phyloP scores from a whole-genome alignment of 2,888 invertebrate genomes.

The Spatulosminthurus flaviceps region DNA sequence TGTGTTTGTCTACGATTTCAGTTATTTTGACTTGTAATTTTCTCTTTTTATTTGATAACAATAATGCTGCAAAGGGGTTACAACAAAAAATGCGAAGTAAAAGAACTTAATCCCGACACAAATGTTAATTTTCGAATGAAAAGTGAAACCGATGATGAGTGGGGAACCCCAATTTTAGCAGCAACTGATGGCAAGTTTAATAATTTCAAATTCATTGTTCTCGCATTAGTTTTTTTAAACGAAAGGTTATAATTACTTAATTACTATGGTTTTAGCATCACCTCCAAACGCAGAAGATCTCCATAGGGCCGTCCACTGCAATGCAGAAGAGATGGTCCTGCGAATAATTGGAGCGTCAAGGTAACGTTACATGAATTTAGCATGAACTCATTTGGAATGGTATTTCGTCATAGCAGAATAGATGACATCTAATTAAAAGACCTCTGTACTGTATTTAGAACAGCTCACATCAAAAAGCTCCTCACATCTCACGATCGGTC shows the following conservation, averaged over 20 bases:
- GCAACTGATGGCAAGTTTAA: conserved; percentile 53
- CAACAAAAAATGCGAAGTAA: conserved; percentile 43
- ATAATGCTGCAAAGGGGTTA: conserved; percentile 46
- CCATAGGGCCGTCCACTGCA: conserved; percentile 55
- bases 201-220: not conserved
- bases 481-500: conserved; percentile 54
- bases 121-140: conserved; percentile 56
- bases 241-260: not conserved
- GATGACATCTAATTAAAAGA: too few relatives aligned
- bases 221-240: not conserved
- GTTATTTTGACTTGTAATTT: too few relatives aligned
- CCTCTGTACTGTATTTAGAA: conserved; percentile 25
- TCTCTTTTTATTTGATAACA: too few relatives aligned
- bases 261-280: conserved; percentile 39
- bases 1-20: too few relatives aligned
- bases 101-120: conserved; percentile 54
- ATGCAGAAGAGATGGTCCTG: conserved; percentile 55
- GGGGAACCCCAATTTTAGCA: conserved; percentile 54
- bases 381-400: too few relatives aligned
- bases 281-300: conserved; percentile 56
- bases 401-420: too few relatives aligned
- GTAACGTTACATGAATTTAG: too few relatives aligned
- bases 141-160: conserved; percentile 46
- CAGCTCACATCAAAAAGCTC: conserved; percentile 49
- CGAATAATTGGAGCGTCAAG: conserved; percentile 53